These are phyloP conservation scores for Drosophila nasuta DNA, from an alignment of 1,140 invertebrate species.

Conservation along the genomic window DNA sequence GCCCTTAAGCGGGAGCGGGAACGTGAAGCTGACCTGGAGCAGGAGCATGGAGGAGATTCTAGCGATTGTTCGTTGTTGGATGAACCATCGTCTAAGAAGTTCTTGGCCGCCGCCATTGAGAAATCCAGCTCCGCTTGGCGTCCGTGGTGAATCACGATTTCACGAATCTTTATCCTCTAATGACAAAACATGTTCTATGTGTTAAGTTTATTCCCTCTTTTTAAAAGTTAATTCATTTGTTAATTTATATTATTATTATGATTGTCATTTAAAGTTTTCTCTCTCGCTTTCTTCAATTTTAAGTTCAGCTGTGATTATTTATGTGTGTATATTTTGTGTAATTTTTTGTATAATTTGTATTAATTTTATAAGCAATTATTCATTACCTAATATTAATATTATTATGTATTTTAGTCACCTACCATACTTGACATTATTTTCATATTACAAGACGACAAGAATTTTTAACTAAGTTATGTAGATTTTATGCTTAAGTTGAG, in stretches of 20 bases:
- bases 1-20: slow-evolving; percentile 63
- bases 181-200: slow-evolving; percentile 28
- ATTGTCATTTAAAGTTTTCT: slow-evolving; percentile 55
- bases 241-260: slow-evolving; percentile 70
- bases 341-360: slow-evolving; percentile 55
- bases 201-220: slow-evolving; percentile 61
- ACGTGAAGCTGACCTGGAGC: slow-evolving; percentile 36
- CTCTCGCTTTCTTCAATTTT: slow-evolving; percentile 66
- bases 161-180: background rate
- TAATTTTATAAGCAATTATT: slow-evolving; percentile 41
- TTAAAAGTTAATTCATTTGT: slow-evolving; percentile 45
- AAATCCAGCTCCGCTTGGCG: slow-evolving; percentile 61
- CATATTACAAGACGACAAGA: slow-evolving; percentile 6
- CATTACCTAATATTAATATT: slow-evolving; percentile 37
- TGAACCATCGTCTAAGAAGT: slow-evolving; percentile 71
- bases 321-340: slow-evolving; percentile 74
- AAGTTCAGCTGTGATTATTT: slow-evolving; percentile 82
- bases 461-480: slow-evolving; percentile 73
- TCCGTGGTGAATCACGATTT: slow-evolving; percentile 56
- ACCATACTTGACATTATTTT: slow-evolving; percentile 34
- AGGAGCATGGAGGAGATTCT: slow-evolving; percentile 62
- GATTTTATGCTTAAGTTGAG: slow-evolving; percentile 53
- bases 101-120: slow-evolving; percentile 64
- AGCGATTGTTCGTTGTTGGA: slow-evolving; percentile 75
- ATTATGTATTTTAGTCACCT: slow-evolving; percentile 59